phyloP scores from a whole-genome alignment of 2,797 vertebrate genomes.

The Pampus argenteus region DNA sequence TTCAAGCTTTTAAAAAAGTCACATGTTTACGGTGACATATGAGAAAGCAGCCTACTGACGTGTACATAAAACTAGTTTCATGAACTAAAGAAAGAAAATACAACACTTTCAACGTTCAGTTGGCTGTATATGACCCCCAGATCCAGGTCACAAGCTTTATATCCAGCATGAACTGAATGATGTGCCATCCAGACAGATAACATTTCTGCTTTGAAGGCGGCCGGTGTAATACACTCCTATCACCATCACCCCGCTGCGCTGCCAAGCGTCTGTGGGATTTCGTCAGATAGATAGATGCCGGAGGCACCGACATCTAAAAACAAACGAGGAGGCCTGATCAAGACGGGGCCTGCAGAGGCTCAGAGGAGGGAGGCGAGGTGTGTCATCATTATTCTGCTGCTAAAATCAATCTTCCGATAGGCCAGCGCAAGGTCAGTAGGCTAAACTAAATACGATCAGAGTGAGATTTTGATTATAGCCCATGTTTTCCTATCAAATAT shows the following conservation, averaged over 20 bases:
- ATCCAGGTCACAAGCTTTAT: constrained; percentile 27
- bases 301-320: constrained; percentile 70
- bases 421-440: constrained; percentile 52
- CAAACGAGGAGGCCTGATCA: constrained; percentile 70
- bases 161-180: constrained; percentile 1
- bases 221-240: constrained; percentile 55
- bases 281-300: constrained; percentile 64
- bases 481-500: background rate
- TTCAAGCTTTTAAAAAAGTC: constrained; percentile 19
- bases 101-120: background rate
- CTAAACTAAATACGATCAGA: constrained; percentile 31
- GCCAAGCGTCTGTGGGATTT: constrained; percentile 68
- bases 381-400: constrained; percentile 61
- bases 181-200: constrained; percentile 41
- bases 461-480: constrained; percentile 24
- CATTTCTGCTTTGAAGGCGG: constrained; percentile 63
- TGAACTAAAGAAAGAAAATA: background rate
- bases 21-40: background rate
- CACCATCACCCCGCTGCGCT: constrained; percentile 53
- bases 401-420: constrained; percentile 68
- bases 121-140: background rate
- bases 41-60: too few species aligned
- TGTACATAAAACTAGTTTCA: background rate
- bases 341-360: constrained; percentile 67
- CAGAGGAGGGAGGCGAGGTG: constrained; percentile 51